Base-by-base conservation (phyloP, 2,797 vertebrate species). In the Lepus oiostolus region DNA sequence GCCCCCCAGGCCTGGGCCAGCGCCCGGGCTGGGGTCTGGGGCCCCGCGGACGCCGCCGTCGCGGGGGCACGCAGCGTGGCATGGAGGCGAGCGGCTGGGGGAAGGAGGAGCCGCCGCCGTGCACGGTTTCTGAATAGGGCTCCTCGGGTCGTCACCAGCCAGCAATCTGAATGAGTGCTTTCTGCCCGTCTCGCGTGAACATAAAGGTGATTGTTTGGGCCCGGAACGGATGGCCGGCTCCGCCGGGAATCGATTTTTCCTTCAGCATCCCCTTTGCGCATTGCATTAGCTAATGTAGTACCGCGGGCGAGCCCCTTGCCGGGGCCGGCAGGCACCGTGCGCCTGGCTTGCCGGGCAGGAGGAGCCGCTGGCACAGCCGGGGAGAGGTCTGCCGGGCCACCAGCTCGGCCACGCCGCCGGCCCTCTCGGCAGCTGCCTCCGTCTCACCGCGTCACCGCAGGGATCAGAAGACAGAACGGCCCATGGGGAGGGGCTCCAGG, bases 111-210 rank as follows among this genome's bases (percentile, higher is more conserved):
- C 42, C 42, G 42, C 42, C 42, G 7, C 42, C 42, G 42, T 42
- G 42, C 42, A 8, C n/a, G 67, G 65, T 54, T 84, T 92, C 94
- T 85, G 96, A 91, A 96, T 95, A 92, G 47, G 86, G 85, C 82
- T 92, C 75, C 91, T 77, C 12, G 38, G 81, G 62, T 32, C 75
- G 82, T 62, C 90, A 24, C 74, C 58, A 94, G 94, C 91, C 71
- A 81, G 96, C 76, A 65, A 77, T 95, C 93, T 84, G 52, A 90
- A n/a, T 76, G 81, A 91, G 80, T 65, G 72, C 96, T 95, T 42
- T 83, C 67, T 92, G 62, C 86, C 24, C 0, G 0, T 62, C 72
- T 70, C 88, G 77, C 95, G 19, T 5, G 60, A 35, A 67, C 91
- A 74, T 60, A 85, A 88, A 95, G 93, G 94, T 47, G 22, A 65